phyloP scores from a whole-genome alignment of 2,888 invertebrate genomes.

The Limnephilus marmoratus region DNA sequence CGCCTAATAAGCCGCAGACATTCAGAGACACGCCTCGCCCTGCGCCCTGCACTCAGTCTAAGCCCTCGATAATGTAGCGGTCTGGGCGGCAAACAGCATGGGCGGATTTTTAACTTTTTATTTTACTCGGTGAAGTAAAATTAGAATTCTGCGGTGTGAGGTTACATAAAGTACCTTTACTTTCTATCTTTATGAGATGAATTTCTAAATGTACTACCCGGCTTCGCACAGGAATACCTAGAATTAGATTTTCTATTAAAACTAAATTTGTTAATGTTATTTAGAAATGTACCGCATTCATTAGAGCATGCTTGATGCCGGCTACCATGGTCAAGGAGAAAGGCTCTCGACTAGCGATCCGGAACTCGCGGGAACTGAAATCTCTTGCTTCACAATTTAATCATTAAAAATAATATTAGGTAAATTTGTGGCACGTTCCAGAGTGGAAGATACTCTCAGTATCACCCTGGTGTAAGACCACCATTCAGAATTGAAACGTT shows the following conservation, averaged over 20 bases:
- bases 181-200: not conserved
- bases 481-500: too few relatives aligned
- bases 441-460: too few relatives aligned
- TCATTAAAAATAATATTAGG: too few relatives aligned
- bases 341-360: too few relatives aligned
- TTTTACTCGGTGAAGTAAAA: not conserved
- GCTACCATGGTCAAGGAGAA: too few relatives aligned
- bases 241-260: not conserved
- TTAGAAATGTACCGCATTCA: not conserved
- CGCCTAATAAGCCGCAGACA: constrained; percentile 22
- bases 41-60: constrained; percentile 31
- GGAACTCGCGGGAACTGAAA: too few relatives aligned
- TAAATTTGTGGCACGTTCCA: too few relatives aligned
- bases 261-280: not conserved
- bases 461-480: too few relatives aligned
- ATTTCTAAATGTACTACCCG: not conserved
- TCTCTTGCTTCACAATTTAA: too few relatives aligned
- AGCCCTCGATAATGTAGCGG: constrained; percentile 36
- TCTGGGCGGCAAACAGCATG: constrained; percentile 35
- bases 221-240: not conserved
- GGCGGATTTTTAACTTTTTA: not conserved
- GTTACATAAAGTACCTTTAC: not conserved
- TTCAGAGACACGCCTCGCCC: constrained; percentile 30
- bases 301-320: too few relatives aligned
- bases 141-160: not conserved